Base-by-base conservation (phyloP, 2,888 invertebrate species). In the Drosophila monieri region DNA sequence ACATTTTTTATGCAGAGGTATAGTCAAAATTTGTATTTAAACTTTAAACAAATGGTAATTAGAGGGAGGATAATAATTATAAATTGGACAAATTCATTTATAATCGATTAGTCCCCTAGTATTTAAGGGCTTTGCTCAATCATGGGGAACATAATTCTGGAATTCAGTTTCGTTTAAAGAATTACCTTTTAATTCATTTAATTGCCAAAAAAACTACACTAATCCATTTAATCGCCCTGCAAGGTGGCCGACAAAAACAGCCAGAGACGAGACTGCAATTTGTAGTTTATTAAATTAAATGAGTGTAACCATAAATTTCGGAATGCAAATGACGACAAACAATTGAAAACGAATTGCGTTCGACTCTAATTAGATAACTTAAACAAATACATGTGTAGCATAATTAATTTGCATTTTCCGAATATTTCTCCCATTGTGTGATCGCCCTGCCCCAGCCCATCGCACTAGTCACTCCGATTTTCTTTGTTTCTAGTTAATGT, bases 371-470 rank as follows among this genome's bases (percentile, higher is more conserved):
- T 85, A 84, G 81, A 76, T 65, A 75, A 69, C 61, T 62, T 65
- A 58, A 74, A 77, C 68, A 87, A 87, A 87, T 62, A 81, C 67
- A 46, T 18, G 54, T 51, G 48, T 23, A 35, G 54, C 69, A 74
- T 66, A 76, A 87, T 87, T 85, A 85, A 81, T 85, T 81, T 59
- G 74, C 83, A 73, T 69, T 85, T 80, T 48, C 60, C 57, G 39
- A 54, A 27, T 52, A 41, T 72, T 64, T 47, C 9, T 18, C 47
- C n/a, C 47, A 18, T 39, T 53, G 43, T 71, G 47, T 49, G 12
- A 27, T 1, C 6, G 6, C 1, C 25, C 21, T 1, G 5, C 18
- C 15, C n/a, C 14, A 9, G 9, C 14, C 41, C 41, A 15, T 18
- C 3, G 4, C 35, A 21, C 23, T 48, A 47, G 41, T 43, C 15